Evolutionary conservation across 2,888 invertebrate species (phyloP).

Genomic region (Lycophotia porphyrea): DNA sequence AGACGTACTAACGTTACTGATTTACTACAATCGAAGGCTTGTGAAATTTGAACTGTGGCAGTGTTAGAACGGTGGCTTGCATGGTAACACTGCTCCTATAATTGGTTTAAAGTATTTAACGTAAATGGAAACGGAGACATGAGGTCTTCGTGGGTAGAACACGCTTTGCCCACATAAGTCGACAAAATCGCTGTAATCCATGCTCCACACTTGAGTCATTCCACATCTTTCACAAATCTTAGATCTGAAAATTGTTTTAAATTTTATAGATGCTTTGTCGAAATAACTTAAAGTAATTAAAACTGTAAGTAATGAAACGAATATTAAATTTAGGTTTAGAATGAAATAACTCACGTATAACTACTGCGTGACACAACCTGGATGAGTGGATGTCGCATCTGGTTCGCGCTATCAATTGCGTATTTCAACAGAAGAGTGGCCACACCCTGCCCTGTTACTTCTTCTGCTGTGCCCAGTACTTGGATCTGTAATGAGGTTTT

Average conservation of each 20-base stretch:
- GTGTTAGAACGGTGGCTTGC: conserved; percentile 69
- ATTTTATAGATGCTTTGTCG: neutral
- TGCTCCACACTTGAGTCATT: conserved; percentile 86
- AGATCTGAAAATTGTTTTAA: conserved; percentile 73
- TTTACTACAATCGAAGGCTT: neutral
- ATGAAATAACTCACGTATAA: conserved; percentile 81
- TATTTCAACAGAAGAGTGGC: conserved; percentile 81
- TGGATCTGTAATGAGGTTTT: conserved; percentile 79
- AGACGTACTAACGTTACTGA: conserved; percentile 4
- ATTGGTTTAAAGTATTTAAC: conserved; percentile 74
- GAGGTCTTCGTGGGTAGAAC: conserved; percentile 88
- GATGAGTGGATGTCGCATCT: conserved; percentile 84
- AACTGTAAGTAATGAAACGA: neutral
- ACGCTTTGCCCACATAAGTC: conserved; percentile 85
- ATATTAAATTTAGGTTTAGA: neutral
- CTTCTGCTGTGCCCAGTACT: conserved; percentile 84
- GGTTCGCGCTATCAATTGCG: conserved; percentile 82
- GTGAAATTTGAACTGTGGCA: conserved; percentile 2
- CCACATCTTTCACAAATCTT: conserved; percentile 86
- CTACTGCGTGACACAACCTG: conserved; percentile 85
- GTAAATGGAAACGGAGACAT: conserved; percentile 84
- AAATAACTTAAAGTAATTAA: neutral
- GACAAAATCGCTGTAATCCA: conserved; percentile 88
- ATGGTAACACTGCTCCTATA: conserved; percentile 63
- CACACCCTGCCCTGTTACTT: conserved; percentile 87